A percentile compares a stretch with the other conserved stretches of the same genome.
Conservation (phyloP, 2,888 invertebrate genomes). For the Sussaba pulchella region DNA sequence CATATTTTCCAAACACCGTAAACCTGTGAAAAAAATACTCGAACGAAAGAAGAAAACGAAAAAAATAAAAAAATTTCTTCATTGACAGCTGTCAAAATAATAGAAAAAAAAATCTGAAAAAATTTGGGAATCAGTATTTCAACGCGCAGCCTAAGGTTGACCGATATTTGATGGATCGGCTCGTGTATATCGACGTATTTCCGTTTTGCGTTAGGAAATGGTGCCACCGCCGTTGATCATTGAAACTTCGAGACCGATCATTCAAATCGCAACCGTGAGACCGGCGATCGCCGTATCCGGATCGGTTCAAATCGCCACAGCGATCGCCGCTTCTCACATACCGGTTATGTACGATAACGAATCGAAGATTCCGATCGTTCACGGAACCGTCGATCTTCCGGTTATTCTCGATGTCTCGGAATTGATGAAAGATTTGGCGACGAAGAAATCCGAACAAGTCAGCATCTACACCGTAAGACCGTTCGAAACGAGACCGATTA, state of each 20-base stretch:
- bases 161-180: too few species aligned
- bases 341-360: slow-evolving; percentile 81
- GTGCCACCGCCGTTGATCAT: slow-evolving; percentile 78
- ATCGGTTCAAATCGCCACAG: slow-evolving; percentile 82
- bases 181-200: too few species aligned
- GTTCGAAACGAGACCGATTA: slow-evolving; percentile 79
- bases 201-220: slow-evolving; percentile 77
- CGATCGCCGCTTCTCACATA: slow-evolving; percentile 81
- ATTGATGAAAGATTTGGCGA: slow-evolving; percentile 75
- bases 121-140: too few species aligned
- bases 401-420: slow-evolving; percentile 80
- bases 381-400: slow-evolving; percentile 82
- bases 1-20: too few species aligned
- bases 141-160: too few species aligned
- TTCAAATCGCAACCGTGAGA: slow-evolving; percentile 78
- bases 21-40: too few species aligned
- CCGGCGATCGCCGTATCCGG: slow-evolving; percentile 81
- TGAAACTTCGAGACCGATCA: slow-evolving; percentile 74
- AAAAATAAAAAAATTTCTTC: too few species aligned
- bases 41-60: too few species aligned
- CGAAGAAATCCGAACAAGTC: slow-evolving; percentile 77
- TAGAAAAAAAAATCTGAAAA: too few species aligned
- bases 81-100: too few species aligned
- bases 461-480: slow-evolving; percentile 81
- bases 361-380: slow-evolving; percentile 82